Evolutionary conservation across 2,797 vertebrate genomes (phyloP).

Genomic region (Ctenochaetus hawaiiensis): DNA sequence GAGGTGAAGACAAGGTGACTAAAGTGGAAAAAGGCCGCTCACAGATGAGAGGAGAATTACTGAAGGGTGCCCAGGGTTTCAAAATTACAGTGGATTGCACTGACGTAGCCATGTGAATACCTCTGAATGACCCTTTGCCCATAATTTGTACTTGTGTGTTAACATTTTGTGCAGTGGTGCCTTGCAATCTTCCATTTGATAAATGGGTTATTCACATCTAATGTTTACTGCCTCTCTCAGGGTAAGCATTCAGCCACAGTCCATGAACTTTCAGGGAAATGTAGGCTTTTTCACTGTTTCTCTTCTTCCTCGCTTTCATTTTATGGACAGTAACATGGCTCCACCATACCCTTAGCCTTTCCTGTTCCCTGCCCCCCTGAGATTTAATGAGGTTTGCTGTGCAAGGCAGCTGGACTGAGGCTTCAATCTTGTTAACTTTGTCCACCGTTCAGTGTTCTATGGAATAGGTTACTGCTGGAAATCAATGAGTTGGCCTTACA

Average conservation of each 20-base stretch:
- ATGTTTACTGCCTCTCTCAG: slow-evolving; percentile 15
- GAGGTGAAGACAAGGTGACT: slow-evolving; percentile 1
- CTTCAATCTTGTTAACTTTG: slow-evolving; percentile 67
- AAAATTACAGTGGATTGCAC: slow-evolving; percentile 25
- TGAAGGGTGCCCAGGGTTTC: background rate
- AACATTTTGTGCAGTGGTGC: slow-evolving; percentile 4
- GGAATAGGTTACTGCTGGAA: slow-evolving; percentile 59
- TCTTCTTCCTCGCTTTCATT: slow-evolving; percentile 24
- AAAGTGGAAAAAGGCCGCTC: slow-evolving; percentile 2
- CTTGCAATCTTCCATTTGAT: slow-evolving; percentile 24
- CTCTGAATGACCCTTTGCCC: slow-evolving; percentile 25
- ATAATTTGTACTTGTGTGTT: slow-evolving; percentile 17
- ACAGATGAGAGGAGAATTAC: background rate
- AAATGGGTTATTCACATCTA: slow-evolving; percentile 30
- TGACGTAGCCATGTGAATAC: slow-evolving; percentile 8
- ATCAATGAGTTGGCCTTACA: slow-evolving; percentile 68
- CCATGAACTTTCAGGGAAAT: slow-evolving; percentile 23
- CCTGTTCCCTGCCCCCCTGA: slow-evolving; percentile 17
- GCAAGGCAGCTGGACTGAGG: slow-evolving; percentile 37
- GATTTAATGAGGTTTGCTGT: slow-evolving; percentile 56
- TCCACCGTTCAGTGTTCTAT: slow-evolving; percentile 54
- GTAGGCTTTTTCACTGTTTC: slow-evolving; percentile 4
- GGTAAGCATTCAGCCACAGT: slow-evolving; percentile 11
- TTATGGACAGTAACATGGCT: slow-evolving; percentile 23
- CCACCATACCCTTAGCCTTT: slow-evolving; percentile 19